Evolutionary conservation across 2,113 vertebrate species (phyloP).

Genomic region (Tor tambroides): DNA sequence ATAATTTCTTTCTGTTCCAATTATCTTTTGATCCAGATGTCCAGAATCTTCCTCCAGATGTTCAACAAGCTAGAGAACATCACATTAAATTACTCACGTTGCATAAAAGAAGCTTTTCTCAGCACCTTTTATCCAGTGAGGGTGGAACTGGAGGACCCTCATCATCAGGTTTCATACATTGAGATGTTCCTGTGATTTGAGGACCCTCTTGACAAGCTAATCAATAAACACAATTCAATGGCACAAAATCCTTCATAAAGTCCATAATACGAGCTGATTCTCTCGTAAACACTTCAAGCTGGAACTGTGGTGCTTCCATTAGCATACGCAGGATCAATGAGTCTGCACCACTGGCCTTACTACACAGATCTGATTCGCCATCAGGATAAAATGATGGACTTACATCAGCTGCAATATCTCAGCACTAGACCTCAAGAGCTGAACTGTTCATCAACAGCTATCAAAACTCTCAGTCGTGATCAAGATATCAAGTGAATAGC

Average conservation of each 20-base stretch:
- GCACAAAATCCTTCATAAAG: neutral
- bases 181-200: conserved; percentile 11
- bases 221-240: conserved; percentile 9
- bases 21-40: conserved; percentile 15
- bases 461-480: neutral
- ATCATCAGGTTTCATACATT: neutral
- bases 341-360: neutral
- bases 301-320: neutral
- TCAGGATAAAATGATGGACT: neutral
- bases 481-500: neutral
- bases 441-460: neutral
- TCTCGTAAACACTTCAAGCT: neutral
- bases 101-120: neutral
- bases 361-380: neutral
- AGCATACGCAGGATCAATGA: neutral
- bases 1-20: neutral
- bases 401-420: neutral
- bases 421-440: neutral
- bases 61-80: neutral
- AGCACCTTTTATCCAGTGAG: neutral
- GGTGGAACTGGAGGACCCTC: neutral
- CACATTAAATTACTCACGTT: neutral
- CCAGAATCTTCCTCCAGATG: neutral
- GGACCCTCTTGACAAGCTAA: neutral
- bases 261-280: neutral